Evolutionary conservation across 2,797 vertebrate species (phyloP).

Genomic region (Ctenopoma multispine): DNA sequence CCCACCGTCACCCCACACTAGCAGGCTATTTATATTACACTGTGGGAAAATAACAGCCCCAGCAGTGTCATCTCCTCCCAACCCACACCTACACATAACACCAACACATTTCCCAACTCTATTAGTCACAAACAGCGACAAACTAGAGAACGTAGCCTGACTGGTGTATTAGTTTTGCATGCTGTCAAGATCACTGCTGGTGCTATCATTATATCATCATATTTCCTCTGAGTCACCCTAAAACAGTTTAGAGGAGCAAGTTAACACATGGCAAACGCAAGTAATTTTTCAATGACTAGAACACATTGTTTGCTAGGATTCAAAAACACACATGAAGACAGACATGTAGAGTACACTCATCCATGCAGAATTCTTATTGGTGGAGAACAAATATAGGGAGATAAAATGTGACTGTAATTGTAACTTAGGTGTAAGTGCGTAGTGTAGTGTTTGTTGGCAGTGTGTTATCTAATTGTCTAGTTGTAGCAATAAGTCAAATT

Average conservation of each 20-base stretch:
- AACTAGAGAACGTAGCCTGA: constrained; percentile 3
- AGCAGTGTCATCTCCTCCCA: constrained; percentile 62
- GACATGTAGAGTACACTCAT: background rate
- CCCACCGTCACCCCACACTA: constrained; percentile 77
- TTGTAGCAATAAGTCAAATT: background rate
- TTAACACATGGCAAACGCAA: background rate
- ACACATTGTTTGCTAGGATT: constrained; percentile 16
- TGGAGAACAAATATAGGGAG: constrained; percentile 8
- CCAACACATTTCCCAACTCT: constrained; percentile 28
- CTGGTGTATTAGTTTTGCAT: background rate
- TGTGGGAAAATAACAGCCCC: constrained; percentile 82
- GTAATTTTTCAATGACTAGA: background rate
- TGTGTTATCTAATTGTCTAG: too few relatives aligned
- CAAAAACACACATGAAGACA: background rate
- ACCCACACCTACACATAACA: constrained; percentile 40
- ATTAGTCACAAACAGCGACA: constrained; percentile 39
- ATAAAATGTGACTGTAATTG: background rate
- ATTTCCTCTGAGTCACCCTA: background rate
- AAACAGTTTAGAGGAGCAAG: background rate
- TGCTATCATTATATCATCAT: too few relatives aligned
- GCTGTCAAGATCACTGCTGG: constrained; percentile 1
- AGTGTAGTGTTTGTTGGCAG: background rate
- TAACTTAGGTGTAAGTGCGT: too few relatives aligned
- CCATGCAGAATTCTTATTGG: constrained; percentile 29
- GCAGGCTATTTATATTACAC: constrained; percentile 83